Base-by-base conservation (phyloP, 2,888 invertebrate genomes). In the Formica aserva region DNA sequence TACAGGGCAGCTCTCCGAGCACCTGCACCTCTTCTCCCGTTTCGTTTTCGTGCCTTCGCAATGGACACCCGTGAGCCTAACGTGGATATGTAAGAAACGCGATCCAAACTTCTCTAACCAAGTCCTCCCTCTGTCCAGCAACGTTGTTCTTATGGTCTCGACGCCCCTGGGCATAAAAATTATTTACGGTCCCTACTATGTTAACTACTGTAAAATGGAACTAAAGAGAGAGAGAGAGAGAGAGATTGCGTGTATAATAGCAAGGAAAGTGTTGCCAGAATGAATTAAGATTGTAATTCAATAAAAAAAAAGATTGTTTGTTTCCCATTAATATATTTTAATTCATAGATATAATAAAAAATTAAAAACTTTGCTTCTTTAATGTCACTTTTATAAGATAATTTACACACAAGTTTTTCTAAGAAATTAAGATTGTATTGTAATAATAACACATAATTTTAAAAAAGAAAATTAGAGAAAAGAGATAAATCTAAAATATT, bases 1-100 rank as follows among this genome's bases (percentile, higher is more conserved):
- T 92, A 92, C 91, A 92, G 91, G 92, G 92, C 91, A 86, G 86
- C 74, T 63, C 76, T 83, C 74, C 87, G 60, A 74, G 89, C 91
- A 91, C 91, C 90, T 91, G 92, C 91, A 84, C 84, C 71, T 32
- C 87, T 86, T 92, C 89, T 88, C 90, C 83, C 71, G 85, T 90
- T 90, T 92, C 92, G 88, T 89, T 90, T 90, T 90, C 89, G 87
- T 88, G 83, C 87, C 86, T 85, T 78, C 76, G 85, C 75, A 88
- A 87, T 86, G 82, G 78, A 84, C 88, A 90, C 84, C 88, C 87
- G 65, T 76, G 82, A 80, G 60, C 52, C 52, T 13, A 69, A 22
- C 55, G 45, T 55, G 75, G 48, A 72, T 67, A 63, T 78, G 77
- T 84, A 87, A 86, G 86, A 90, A 66, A 84, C 65, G 84, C 55